Base-by-base conservation (phyloP, 2,888 invertebrate genomes). In the Amiota minor region DNA sequence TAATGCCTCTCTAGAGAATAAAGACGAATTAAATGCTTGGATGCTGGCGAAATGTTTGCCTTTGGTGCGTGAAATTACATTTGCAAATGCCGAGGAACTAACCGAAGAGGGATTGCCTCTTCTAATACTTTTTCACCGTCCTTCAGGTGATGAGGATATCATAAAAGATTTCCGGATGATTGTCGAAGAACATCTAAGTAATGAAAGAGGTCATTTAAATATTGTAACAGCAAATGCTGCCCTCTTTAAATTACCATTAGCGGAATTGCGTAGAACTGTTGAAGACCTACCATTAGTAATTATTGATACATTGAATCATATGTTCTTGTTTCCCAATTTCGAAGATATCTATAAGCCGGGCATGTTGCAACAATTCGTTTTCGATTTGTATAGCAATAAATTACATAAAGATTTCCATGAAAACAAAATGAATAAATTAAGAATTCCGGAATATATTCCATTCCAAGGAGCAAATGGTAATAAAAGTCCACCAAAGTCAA, bases 71-170 rank as follows among this genome's bases (percentile, higher is more conserved):
- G 98, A 98, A 90, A 98, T 99, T 72, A 99, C 98, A 0, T 99
- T 99, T 90, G 97, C 97, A 89, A 99, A 99, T 91, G 99, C 99
- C 0, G 99, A 99, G 90, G 98, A 98, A 89, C 90, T 98, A 35
- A 97, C 98, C 0, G 98, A 98, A 89, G 98, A 98, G 90, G 98
- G 98, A 45, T 89, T 98, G 82, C 99, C 99, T 0, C 98, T 99
- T 91, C 91, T 99, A 46, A 97, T 99, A 79, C 91, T 99, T 53
- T 99, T 99, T 91, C 96, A 98, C 87, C 90, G 93, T 78, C 94
- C 95, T 0, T 20, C 4, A 1, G 94, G 95, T 80, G 94, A 95
- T 80, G 90, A 90, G 0, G 93, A 94, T 18, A 95, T 94, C 83
- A 93, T 97, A 45, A 96, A 95, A 88, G 91, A 92, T 79, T 99